Conservation (phyloP, 2,888 invertebrate genomes). For the Cheilosia soror region DNA sequence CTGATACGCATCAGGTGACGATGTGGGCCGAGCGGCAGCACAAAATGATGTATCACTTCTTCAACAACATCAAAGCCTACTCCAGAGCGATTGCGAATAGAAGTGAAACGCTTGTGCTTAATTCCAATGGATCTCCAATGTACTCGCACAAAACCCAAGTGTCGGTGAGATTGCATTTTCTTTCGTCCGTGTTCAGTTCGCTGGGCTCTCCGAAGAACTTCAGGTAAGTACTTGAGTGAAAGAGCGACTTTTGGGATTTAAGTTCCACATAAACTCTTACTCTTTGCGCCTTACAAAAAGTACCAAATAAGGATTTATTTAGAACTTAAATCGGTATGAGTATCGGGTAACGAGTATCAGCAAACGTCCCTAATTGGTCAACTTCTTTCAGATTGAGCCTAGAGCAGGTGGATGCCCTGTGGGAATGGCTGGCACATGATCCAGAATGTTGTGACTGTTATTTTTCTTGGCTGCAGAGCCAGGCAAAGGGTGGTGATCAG, state of each 20-base stretch:
- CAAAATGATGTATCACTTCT: constrained; percentile 96
- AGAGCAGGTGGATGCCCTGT: constrained; percentile 95
- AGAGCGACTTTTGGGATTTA: neutral
- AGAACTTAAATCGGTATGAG: too few species aligned
- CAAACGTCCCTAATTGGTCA: too few species aligned
- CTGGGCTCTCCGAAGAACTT: constrained; percentile 95
- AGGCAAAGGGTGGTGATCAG: constrained; percentile 95
- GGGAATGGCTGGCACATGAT: constrained; percentile 95
- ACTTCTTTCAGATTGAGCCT: constrained; percentile 87
- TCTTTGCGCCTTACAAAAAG: too few species aligned
- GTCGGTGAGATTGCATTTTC: constrained; percentile 95
- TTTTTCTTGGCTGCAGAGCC: constrained; percentile 96
- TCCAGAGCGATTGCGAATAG: constrained; percentile 84
- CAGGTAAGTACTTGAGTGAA: constrained; percentile 84
- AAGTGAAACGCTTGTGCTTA: constrained; percentile 77
- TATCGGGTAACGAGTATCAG: too few species aligned
- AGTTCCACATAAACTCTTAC: neutral
- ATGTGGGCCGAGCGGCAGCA: constrained; percentile 97
- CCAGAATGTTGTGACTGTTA: constrained; percentile 95
- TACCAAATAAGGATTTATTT: too few species aligned
- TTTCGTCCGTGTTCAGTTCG: constrained; percentile 95
- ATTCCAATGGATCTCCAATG: constrained; percentile 83
- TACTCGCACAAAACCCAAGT: constrained; percentile 94
- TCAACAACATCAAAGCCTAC: constrained; percentile 93
- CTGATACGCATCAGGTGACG: constrained; percentile 93